Conservation (phyloP, 1,140 invertebrate species). For the Apis dorsata region DNA sequence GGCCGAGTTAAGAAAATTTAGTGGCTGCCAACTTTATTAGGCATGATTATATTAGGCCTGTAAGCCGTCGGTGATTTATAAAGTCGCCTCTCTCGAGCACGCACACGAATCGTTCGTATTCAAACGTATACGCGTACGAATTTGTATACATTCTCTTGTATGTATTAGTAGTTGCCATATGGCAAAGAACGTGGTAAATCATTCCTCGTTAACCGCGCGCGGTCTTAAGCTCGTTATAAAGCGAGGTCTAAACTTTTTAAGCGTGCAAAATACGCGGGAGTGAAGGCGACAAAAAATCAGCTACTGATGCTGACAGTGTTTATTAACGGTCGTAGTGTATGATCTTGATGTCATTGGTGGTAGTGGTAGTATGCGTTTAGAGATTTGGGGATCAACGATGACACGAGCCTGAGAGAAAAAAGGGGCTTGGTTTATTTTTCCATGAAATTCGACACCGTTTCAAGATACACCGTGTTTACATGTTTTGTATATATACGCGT, state of each 20-base stretch:
- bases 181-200: conserved; percentile 61
- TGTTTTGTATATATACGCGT: neutral
- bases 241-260: conserved; percentile 62
- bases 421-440: neutral
- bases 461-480: neutral
- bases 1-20: conserved; percentile 63
- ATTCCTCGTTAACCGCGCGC: conserved; percentile 60
- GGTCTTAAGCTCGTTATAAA: conserved; percentile 62
- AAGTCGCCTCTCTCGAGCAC: neutral
- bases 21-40: conserved; percentile 66
- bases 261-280: conserved; percentile 44
- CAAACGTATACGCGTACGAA: no score
- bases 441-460: neutral
- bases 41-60: conserved; percentile 63
- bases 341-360: neutral
- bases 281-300: neutral
- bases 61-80: conserved; percentile 59
- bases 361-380: no score
- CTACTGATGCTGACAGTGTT: conserved; percentile 46
- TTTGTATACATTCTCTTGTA: neutral
- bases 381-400: neutral
- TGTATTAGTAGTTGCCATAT: conserved; percentile 53
- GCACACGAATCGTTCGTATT: neutral
- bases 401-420: conserved; percentile 27
- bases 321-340: neutral